These are phyloP conservation scores for Catharus minimus DNA, from an alignment of 2,113 vertebrate genomes.

Conservation along the genomic window DNA sequence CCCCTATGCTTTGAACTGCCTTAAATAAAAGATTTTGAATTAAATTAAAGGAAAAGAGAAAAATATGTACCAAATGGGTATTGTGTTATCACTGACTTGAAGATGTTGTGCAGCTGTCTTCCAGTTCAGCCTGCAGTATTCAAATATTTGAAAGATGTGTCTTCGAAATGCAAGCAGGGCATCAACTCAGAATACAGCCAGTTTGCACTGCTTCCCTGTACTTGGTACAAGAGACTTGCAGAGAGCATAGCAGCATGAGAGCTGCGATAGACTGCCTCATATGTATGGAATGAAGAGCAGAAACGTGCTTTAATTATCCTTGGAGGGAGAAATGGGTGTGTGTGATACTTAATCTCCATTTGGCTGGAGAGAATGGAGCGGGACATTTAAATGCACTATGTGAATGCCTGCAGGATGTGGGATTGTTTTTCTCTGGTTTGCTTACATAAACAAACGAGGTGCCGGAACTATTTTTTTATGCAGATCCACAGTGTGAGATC, in stretches of 20 bases:
- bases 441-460: accelerated
- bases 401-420: not conserved
- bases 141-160: not conserved
- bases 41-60: not conserved
- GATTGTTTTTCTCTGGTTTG: not conserved
- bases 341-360: not conserved
- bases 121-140: not conserved
- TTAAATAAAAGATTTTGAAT: not conserved
- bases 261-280: not conserved
- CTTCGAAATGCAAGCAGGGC: not conserved
- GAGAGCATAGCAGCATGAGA: not conserved
- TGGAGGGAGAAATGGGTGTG: accelerated
- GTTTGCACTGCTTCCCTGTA: not conserved
- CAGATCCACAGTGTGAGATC: not conserved
- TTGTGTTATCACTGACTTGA: not conserved
- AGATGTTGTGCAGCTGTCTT: not conserved
- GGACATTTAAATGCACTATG: not conserved
- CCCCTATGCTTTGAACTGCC: not conserved
- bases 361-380: accelerated
- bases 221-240: not conserved
- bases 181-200: not conserved
- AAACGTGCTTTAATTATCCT: not conserved
- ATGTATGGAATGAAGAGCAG: not conserved
- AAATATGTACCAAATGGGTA: not conserved
- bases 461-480: not conserved